phyloP scores from a whole-genome alignment of 2,888 invertebrate species.

The Heliconius erato region DNA sequence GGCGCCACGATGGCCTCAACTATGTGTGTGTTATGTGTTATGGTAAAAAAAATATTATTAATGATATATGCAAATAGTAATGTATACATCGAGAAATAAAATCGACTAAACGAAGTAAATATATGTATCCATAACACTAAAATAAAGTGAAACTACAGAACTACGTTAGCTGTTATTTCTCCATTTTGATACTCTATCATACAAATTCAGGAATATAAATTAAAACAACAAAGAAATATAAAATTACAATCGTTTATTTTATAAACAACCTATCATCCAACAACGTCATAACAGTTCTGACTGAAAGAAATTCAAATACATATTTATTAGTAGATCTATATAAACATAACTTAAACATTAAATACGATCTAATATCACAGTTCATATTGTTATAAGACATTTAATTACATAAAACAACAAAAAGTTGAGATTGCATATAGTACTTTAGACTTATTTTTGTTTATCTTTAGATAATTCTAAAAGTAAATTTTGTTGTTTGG shows the following conservation, averaged over 20 bases:
- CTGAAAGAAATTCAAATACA: slow-evolving; percentile 68
- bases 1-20: too few relatives aligned
- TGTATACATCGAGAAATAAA: too few relatives aligned
- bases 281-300: slow-evolving; percentile 76
- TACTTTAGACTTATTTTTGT: slow-evolving; percentile 8
- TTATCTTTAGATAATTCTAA: background rate
- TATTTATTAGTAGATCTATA: slow-evolving; percentile 63
- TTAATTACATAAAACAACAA: slow-evolving; percentile 45
- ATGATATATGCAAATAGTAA: too few relatives aligned
- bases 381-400: slow-evolving; percentile 52
- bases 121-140: background rate
- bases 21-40: too few relatives aligned
- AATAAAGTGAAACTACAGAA: background rate
- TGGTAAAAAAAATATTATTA: too few relatives aligned
- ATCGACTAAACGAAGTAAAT: background rate
- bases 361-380: slow-evolving; percentile 80
- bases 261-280: slow-evolving; percentile 78
- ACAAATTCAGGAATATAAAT: background rate
- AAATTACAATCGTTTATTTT: slow-evolving; percentile 72
- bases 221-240: slow-evolving; percentile 9
- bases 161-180: background rate
- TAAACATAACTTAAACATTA: slow-evolving; percentile 58
- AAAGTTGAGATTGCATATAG: slow-evolving; percentile 34
- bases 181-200: background rate
- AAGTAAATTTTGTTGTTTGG: background rate